phyloP scores from a whole-genome alignment of 2,113 vertebrate species.

The Fregetta grallaria region DNA sequence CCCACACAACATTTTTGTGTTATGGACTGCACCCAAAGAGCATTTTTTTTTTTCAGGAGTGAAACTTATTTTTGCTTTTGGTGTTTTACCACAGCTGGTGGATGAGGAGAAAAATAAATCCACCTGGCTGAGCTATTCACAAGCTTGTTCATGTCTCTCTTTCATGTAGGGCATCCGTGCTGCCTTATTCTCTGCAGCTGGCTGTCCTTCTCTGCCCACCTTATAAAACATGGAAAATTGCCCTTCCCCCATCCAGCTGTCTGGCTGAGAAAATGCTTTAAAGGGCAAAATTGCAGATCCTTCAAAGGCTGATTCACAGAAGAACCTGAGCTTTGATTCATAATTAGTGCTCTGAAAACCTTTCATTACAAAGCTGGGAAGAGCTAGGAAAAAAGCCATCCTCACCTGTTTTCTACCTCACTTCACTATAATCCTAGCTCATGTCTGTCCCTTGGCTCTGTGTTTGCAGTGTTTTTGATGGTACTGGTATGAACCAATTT shows the following conservation, averaged over 20 bases:
- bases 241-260: not conserved
- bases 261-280: slow-evolving; percentile 18
- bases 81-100: not conserved
- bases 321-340: slow-evolving; percentile 52
- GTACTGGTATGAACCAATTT: not conserved
- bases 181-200: slow-evolving; percentile 7
- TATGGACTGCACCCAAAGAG: not conserved
- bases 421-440: not conserved
- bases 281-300: slow-evolving; percentile 14
- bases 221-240: not conserved
- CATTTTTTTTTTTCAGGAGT: not conserved
- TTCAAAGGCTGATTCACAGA: slow-evolving; percentile 30
- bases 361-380: slow-evolving; percentile 27
- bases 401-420: slow-evolving; percentile 18
- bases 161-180: not conserved
- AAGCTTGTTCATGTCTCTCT: not conserved
- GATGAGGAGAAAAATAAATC: not conserved
- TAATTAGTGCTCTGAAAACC: slow-evolving; percentile 41
- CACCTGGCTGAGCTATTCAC: not conserved
- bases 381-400: not conserved
- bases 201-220: slow-evolving; percentile 1
- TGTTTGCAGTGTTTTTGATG: not conserved
- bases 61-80: not conserved
- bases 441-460: not conserved
- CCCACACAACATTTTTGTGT: not conserved